These are phyloP conservation scores for Ambastaia sidthimunki DNA, from an alignment of 2,797 vertebrate genomes.

Conservation along the genomic window DNA sequence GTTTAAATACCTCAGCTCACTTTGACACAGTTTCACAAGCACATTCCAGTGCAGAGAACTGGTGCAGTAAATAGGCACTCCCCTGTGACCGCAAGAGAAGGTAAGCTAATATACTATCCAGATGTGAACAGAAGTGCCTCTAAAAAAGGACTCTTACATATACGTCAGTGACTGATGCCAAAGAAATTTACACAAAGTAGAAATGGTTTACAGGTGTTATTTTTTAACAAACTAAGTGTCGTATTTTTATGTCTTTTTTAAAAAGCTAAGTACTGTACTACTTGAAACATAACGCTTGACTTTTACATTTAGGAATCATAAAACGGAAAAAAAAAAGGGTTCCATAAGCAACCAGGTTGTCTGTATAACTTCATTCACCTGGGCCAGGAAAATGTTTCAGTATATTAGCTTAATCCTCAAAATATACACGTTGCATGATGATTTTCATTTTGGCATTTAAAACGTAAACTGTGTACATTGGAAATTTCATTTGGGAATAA, in stretches of 20 bases:
- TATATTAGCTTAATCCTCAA: constrained; percentile 41
- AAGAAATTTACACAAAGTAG: too few relatives aligned
- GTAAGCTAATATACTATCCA: constrained; percentile 54
- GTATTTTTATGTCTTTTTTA: background rate
- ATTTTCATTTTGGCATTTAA: constrained; percentile 48
- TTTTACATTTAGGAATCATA: background rate
- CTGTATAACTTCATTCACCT: constrained; percentile 4
- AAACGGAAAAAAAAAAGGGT: too few relatives aligned
- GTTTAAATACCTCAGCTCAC: constrained; percentile 12
- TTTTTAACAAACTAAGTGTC: too few relatives aligned
- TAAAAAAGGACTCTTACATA: constrained; percentile 26
- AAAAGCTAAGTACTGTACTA: background rate
- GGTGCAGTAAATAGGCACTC: constrained; percentile 26
- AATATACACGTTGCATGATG: constrained; percentile 46
- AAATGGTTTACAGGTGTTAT: too few relatives aligned
- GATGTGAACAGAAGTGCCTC: constrained; percentile 52
- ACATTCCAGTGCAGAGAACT: constrained; percentile 51
- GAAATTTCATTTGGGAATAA: too few relatives aligned
- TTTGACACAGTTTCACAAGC: constrained; percentile 53
- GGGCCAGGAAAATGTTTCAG: constrained; percentile 45
- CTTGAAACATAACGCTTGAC: background rate
- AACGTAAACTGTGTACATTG: constrained; percentile 39
- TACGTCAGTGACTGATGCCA: too few relatives aligned
- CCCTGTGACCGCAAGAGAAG: constrained; percentile 30
- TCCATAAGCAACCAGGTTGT: background rate